These are phyloP conservation scores for Bedellia somnulentella DNA, from an alignment of 2,888 invertebrate genomes.

Conservation along the genomic window DNA sequence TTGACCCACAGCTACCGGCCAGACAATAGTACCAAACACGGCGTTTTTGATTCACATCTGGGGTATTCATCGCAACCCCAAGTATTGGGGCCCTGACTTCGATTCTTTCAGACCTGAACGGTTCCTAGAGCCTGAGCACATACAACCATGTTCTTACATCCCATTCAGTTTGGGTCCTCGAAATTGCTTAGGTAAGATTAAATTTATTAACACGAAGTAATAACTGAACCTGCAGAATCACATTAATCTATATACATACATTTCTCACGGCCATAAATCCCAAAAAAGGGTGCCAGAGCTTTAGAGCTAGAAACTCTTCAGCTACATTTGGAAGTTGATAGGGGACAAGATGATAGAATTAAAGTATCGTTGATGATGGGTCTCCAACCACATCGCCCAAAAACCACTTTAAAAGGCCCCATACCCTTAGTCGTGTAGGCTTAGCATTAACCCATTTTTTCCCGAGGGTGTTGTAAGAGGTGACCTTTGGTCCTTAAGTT, in stretches of 20 bases:
- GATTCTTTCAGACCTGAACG: constrained; percentile 27
- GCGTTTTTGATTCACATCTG: constrained; percentile 18
- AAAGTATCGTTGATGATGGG: too few relatives aligned
- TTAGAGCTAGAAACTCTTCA: too few relatives aligned
- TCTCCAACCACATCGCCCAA: too few relatives aligned
- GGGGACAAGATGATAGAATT: too few relatives aligned
- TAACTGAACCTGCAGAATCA: background rate
- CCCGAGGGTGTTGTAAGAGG: background rate
- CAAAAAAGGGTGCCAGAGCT: too few relatives aligned
- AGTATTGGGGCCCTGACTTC: constrained; percentile 26
- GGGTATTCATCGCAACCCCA: constrained; percentile 24
- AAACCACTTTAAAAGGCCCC: too few relatives aligned
- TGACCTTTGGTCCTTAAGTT: background rate
- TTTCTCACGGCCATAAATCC: too few relatives aligned
- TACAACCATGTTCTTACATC: constrained; percentile 19
- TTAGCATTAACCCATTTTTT: too few relatives aligned
- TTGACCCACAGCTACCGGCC: constrained; percentile 17
- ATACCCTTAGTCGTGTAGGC: too few relatives aligned
- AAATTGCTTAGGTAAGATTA: constrained; percentile 22
- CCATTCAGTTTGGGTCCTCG: constrained; percentile 21
- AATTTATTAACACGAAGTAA: too few relatives aligned
- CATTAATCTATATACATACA: background rate
- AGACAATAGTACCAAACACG: constrained; percentile 15
- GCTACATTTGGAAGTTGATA: too few relatives aligned
- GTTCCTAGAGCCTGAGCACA: constrained; percentile 17